Evolutionary conservation across 2,888 invertebrate genomes (phyloP), one percentile per base, ranked within the genome.

Genomic region (Cosmia pyralina): DNA sequence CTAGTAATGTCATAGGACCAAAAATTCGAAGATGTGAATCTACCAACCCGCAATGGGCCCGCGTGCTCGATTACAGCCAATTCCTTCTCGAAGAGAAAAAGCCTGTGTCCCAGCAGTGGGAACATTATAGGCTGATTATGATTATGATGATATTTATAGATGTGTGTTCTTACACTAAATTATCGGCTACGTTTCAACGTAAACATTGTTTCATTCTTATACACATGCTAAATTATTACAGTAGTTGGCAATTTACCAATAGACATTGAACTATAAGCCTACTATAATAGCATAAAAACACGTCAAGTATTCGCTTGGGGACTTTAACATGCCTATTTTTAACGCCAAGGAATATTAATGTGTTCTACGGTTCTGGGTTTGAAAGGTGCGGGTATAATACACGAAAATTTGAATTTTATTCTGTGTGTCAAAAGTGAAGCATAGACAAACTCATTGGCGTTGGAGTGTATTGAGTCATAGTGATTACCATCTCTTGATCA

Each of bases 321-420:
- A 62, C 19, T 4, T 17, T 8, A 50, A 17, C 34, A 44, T 62
- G n/a, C 44, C 55, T 57, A 46, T 62, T 71, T 78, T n/a, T n/a
- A 62, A 44, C 5, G 34, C 0, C 22, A 10, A 48, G 22, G 22
- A 77, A 67, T 74, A 77, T 68, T 38, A 46, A 77, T 52, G 22
- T 46, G n/a, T 62, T 75, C 50, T 79, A n/a, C n/a, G n/a, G n/a
- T n/a, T n/a, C n/a, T n/a, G n/a, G 72, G 60, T 38, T 17, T 60
- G 17, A 15, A 59, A 28, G 4, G n/a, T 17, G 13, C 13, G 6
- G 6, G 28, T 53, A 53, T 63, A 44, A 46, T 68, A 69, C 22
- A 69, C 22, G 44, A 13, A 22, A 68, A 34, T 46, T 5, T 34
- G 2, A 2, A 15, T 41, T 19, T 41, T 50, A 0, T 13, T n/a